Conservation (phyloP, 2,113 vertebrate genomes). For the Cyprinus carpio region DNA sequence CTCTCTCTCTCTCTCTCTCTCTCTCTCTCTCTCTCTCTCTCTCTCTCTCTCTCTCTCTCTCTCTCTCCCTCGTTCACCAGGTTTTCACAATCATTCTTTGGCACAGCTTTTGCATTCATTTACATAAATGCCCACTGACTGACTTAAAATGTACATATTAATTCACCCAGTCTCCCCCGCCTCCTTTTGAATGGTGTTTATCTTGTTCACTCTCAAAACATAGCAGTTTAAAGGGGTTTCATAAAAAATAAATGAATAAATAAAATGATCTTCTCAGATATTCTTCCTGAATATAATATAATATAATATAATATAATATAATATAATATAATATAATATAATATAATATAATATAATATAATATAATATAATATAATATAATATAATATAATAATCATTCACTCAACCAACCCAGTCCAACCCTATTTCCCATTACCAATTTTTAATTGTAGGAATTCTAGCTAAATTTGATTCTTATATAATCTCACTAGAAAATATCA, state of each 20-base stretch:
- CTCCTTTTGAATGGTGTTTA: background rate
- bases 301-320: background rate
- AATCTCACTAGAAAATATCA: too few relatives aligned
- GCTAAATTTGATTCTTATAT: too few relatives aligned
- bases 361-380: too few relatives aligned
- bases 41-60: background rate
- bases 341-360: background rate
- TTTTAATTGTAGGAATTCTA: background rate
- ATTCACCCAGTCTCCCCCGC: background rate
- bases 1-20: background rate
- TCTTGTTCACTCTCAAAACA: background rate
- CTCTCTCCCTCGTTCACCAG: background rate
- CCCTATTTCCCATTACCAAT: background rate
- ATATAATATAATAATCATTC: background rate
- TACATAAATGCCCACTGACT: conserved; percentile 26
- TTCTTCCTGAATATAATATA: background rate
- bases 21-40: background rate
- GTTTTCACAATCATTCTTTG: conserved; percentile 9
- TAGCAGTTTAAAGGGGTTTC: background rate
- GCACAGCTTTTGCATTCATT: conserved; percentile 20
- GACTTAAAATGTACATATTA: conserved; percentile 30
- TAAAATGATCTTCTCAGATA: too few relatives aligned
- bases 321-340: background rate
- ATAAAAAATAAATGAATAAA: background rate
- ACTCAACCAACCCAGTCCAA: background rate